Conservation (phyloP, 2,113 vertebrate genomes). For the Cryptotis parvus region DNA sequence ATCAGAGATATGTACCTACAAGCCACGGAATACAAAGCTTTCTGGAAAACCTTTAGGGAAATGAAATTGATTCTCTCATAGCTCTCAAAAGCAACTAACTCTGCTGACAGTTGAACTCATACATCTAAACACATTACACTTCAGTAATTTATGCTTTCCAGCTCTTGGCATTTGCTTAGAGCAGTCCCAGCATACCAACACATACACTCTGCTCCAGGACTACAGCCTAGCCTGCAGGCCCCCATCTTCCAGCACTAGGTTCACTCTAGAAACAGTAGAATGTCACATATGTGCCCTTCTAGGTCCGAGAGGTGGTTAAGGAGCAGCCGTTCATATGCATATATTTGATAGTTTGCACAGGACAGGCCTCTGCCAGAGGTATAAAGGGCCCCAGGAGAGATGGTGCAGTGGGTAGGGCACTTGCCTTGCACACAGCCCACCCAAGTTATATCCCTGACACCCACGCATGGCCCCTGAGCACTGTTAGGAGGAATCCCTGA, state of each 20-base stretch:
- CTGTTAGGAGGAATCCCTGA: too few species aligned
- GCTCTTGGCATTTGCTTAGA: not conserved
- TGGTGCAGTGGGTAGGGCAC: not conserved
- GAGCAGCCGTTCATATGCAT: not conserved
- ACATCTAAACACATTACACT: not conserved
- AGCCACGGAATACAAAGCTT: conserved; percentile 8
- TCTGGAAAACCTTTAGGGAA: not conserved
- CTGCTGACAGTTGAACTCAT: not conserved
- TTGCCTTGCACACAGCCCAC: not conserved
- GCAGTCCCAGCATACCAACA: not conserved
- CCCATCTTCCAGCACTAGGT: not conserved
- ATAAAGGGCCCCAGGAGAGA: not conserved
- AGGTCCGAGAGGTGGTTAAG: not conserved
- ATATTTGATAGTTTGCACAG: too few species aligned
- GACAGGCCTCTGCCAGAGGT: not conserved
- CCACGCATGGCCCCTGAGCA: too few species aligned
- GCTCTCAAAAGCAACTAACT: not conserved
- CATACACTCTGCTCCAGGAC: not conserved
- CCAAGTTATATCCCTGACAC: too few species aligned
- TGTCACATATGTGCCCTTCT: too few species aligned
- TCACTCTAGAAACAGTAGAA: not conserved
- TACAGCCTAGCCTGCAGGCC: not conserved
- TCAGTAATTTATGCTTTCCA: not conserved
- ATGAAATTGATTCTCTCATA: not conserved
- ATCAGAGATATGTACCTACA: not conserved